Evolutionary conservation across 2,888 invertebrate species (phyloP).

Genomic region (Molorchus minor): DNA sequence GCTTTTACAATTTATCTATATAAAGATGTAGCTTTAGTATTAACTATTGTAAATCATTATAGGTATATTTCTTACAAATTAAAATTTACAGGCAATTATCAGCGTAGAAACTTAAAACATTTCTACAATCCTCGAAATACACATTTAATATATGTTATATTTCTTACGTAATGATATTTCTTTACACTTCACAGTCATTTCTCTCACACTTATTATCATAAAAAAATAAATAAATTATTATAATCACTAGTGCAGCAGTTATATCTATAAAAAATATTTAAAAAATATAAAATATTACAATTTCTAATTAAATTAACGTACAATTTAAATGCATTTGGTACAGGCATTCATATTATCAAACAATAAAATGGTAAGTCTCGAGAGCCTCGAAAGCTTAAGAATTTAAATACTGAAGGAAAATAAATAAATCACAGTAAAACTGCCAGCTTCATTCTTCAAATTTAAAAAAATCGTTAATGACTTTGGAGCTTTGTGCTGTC

Average conservation of each 20-base stretch:
- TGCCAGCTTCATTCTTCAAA: constrained; percentile 42
- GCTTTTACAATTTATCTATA: no score
- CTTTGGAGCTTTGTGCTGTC: constrained; percentile 18
- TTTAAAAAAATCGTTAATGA: constrained; percentile 32
- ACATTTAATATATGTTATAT: constrained; percentile 33
- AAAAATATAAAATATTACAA: constrained; percentile 54
- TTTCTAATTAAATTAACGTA: constrained; percentile 52
- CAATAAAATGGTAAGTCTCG: constrained; percentile 47
- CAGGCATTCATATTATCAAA: constrained; percentile 39
- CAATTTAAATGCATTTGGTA: constrained; percentile 55
- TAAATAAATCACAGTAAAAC: constrained; percentile 57
- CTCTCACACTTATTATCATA: constrained; percentile 23
- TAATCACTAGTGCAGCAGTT: constrained; percentile 31
- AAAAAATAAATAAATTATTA: constrained; percentile 42
- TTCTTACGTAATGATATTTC: constrained; percentile 33
- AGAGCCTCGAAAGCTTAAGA: constrained; percentile 40
- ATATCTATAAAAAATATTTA: constrained; percentile 52
- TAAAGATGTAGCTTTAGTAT: no score
- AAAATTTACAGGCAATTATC: constrained; percentile 12
- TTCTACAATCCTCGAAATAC: constrained; percentile 37
- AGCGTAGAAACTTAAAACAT: constrained; percentile 4
- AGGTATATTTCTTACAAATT: background rate
- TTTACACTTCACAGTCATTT: constrained; percentile 19
- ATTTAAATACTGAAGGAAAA: constrained; percentile 39
- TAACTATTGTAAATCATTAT: background rate